Evolutionary conservation across 1,140 invertebrate species (phyloP).

Genomic region (Ladona fulva): DNA sequence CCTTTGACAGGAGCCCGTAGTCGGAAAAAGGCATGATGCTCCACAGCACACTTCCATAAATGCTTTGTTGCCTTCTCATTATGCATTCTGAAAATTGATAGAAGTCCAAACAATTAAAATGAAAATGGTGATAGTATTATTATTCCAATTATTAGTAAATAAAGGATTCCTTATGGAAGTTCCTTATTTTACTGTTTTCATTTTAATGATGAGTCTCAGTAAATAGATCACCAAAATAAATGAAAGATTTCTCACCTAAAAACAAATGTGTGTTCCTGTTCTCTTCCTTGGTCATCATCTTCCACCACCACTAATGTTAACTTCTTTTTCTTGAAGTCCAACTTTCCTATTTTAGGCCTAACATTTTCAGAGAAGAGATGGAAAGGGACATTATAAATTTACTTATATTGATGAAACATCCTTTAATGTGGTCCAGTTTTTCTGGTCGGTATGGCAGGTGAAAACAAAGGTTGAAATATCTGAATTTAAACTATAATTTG

Average conservation of each 20-base stretch:
- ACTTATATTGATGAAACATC: neutral
- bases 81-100: conserved; percentile 50
- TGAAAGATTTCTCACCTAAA: conserved; percentile 46
- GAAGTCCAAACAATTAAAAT: neutral
- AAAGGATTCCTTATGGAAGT: neutral
- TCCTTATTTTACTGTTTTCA: too few species aligned
- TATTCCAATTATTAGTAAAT: conserved; percentile 16
- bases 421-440: too few species aligned
- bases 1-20: conserved; percentile 83
- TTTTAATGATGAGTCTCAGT: conserved; percentile 17
- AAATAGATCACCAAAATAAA: conserved; percentile 6
- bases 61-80: conserved; percentile 99
- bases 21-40: conserved; percentile 98
- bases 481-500: too few species aligned
- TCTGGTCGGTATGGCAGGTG: too few species aligned
- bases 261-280: conserved; percentile 89
- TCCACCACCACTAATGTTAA: conserved; percentile 90
- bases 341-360: conserved; percentile 77
- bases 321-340: conserved; percentile 95
- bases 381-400: conserved; percentile 17
- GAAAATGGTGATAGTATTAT: conserved; percentile 22
- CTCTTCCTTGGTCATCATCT: conserved; percentile 87
- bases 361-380: conserved; percentile 15
- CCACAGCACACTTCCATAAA: conserved; percentile 98
- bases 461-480: too few species aligned